Evolutionary conservation across 2,113 vertebrate species (phyloP).

Genomic region (Salvelinus alpinus): DNA sequence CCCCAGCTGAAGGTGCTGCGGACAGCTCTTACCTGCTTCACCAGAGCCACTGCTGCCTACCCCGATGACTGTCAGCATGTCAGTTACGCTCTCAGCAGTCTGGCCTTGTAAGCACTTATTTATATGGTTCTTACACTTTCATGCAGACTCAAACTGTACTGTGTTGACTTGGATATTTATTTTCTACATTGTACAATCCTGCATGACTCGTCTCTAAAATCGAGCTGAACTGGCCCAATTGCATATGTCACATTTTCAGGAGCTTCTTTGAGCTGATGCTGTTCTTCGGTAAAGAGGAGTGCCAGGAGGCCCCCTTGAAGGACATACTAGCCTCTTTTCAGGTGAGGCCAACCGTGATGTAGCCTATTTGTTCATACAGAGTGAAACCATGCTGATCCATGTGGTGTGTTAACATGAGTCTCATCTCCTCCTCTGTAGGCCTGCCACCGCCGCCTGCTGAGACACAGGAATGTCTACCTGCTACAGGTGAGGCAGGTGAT

Average conservation of each 20-base stretch:
- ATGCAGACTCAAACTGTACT: no score
- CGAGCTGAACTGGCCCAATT: no score
- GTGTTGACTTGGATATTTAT: not conserved
- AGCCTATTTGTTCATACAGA: not conserved
- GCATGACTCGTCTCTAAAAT: no score
- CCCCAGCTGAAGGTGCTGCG: constrained; percentile 94
- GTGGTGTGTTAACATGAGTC: not conserved
- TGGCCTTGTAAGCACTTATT: constrained; percentile 90
- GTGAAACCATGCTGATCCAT: not conserved
- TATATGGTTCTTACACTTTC: not conserved
- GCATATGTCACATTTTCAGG: constrained; percentile 66
- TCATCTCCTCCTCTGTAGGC: constrained; percentile 67
- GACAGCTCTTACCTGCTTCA: constrained; percentile 90
- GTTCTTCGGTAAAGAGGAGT: constrained; percentile 97
- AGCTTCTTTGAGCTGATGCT: constrained; percentile 98
- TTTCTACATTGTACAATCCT: no score
- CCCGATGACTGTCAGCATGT: constrained; percentile 93
- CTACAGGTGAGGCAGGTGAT: constrained; percentile 89
- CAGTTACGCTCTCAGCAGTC: constrained; percentile 90
- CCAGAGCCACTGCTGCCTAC: constrained; percentile 86
- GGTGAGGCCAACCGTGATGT: constrained; percentile 71
- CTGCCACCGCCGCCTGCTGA: constrained; percentile 85
- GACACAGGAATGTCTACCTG: constrained; percentile 90
- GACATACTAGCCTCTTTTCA: constrained; percentile 93
- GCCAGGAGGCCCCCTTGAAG: constrained; percentile 93